Evolutionary conservation across 2,113 vertebrate genomes (phyloP).

Genomic region (Opisthocomus hoazin): DNA sequence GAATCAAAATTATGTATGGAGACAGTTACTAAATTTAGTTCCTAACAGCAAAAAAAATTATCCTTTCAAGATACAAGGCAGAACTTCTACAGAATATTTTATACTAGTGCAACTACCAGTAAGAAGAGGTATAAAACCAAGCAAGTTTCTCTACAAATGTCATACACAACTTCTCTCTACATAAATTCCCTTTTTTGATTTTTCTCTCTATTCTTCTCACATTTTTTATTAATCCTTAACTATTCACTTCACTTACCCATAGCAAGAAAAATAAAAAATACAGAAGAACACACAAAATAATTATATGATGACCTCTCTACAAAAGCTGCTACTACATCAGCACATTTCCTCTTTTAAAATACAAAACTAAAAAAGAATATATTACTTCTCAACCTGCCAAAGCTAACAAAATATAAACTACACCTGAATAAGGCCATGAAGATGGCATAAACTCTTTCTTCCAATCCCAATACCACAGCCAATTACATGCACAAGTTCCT

Average conservation of each 20-base stretch:
- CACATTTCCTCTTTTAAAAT: not conserved
- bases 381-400: not conserved
- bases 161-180: not conserved
- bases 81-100: not conserved
- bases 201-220: not conserved
- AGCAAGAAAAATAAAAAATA: not conserved
- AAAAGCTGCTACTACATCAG: not conserved
- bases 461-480: not conserved
- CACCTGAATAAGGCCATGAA: not conserved
- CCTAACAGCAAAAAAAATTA: not conserved
- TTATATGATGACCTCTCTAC: not conserved
- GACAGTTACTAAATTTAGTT: not conserved
- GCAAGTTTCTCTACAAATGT: not conserved
- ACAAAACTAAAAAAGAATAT: not conserved
- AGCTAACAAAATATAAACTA: conserved; percentile 6
- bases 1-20: not conserved
- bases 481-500: not conserved
- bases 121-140: not conserved
- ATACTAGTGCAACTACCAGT: not conserved
- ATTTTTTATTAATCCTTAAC: not conserved
- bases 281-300: not conserved
- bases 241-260: not conserved
- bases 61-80: not conserved
- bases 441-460: not conserved
- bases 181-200: not conserved